Evolutionary conservation across 1,140 invertebrate species (phyloP).

Genomic region (Drosophila tsacasi): DNA sequence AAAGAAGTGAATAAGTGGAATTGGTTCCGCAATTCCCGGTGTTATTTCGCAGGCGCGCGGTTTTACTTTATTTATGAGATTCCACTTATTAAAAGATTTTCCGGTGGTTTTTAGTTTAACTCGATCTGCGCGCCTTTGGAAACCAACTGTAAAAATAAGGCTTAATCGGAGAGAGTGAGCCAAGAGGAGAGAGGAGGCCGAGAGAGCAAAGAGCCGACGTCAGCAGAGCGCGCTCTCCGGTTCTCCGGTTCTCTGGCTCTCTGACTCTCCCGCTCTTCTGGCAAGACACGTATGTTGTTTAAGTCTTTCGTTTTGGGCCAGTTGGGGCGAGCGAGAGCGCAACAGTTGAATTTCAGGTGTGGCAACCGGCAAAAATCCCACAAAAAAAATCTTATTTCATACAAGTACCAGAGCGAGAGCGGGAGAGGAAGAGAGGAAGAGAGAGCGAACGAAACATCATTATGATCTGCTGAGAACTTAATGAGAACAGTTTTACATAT

Average conservation of each 20-base stretch:
- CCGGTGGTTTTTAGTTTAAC: constrained; percentile 5
- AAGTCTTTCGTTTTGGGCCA: constrained; percentile 62
- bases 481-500: constrained; percentile 55
- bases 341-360: constrained; percentile 53
- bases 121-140: constrained; percentile 62
- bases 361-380: constrained; percentile 52
- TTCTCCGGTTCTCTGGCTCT: background rate
- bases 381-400: constrained; percentile 35
- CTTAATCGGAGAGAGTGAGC: constrained; percentile 27
- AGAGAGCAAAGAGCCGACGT: constrained; percentile 27
- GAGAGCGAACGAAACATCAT: constrained; percentile 25
- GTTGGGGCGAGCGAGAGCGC: constrained; percentile 21
- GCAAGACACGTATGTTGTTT: constrained; percentile 69
- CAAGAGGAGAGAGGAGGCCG: background rate
- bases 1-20: background rate
- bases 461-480: constrained; percentile 42
- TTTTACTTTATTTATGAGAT: background rate
- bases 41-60: background rate
- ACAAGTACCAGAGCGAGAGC: constrained; percentile 13
- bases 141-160: constrained; percentile 49
- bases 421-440: background rate
- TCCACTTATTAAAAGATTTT: constrained; percentile 2
- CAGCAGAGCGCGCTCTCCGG: background rate
- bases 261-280: background rate
- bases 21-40: constrained; percentile 6